These are phyloP conservation scores for Neomorphus geoffroyi DNA, from an alignment of 2,797 vertebrate species.

Conservation along the genomic window DNA sequence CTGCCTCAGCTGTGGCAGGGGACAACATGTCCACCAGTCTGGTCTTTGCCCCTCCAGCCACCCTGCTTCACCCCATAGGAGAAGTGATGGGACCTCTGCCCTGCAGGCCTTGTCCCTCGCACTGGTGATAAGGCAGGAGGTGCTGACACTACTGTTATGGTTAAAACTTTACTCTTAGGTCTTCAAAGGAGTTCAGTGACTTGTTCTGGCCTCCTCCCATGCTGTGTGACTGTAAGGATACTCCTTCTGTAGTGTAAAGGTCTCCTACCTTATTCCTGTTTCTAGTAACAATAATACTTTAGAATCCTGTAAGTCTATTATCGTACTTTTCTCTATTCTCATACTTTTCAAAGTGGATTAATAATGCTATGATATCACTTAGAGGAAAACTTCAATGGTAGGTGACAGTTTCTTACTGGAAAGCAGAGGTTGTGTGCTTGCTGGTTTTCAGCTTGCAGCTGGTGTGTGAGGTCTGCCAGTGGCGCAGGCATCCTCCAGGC, in stretches of 20 bases:
- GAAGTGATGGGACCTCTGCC: neutral
- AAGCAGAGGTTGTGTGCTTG: neutral
- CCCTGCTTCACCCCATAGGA: neutral
- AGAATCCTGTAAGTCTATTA: neutral
- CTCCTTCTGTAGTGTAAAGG: neutral
- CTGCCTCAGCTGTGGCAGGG: neutral
- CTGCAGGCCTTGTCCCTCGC: neutral
- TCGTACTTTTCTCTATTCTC: neutral
- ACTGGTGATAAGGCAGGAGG: neutral
- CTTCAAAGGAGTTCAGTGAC: neutral
- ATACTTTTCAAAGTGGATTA: neutral
- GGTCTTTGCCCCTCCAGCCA: accelerated
- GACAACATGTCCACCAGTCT: neutral
- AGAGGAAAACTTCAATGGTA: neutral
- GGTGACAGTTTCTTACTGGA: neutral
- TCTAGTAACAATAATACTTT: neutral
- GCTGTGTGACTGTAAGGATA: neutral
- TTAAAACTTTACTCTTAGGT: neutral
- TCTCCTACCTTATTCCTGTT: neutral
- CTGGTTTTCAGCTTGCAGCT: neutral
- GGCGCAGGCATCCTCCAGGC: neutral
- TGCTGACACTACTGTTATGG: neutral
- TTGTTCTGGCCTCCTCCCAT: neutral
- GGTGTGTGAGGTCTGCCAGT: neutral
- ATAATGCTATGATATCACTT: neutral